phyloP scores from a whole-genome alignment of 1,140 invertebrate genomes.

The Camponotus vicinus region DNA sequence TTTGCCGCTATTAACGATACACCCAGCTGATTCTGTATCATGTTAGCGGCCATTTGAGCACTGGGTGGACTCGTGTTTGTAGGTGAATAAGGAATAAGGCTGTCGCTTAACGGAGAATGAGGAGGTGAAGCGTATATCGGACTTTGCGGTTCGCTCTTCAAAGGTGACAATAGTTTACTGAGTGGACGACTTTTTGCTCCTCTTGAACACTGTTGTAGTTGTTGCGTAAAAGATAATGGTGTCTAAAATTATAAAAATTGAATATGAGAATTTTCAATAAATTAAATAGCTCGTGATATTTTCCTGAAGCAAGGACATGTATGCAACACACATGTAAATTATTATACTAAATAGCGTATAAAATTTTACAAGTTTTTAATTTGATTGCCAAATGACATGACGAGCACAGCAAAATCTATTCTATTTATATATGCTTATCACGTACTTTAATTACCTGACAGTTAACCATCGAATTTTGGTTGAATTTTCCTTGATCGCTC shows the following conservation, averaged over 20 bases:
- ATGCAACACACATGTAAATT: not conserved
- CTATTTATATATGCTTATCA: not conserved
- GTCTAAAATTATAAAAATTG: constrained; percentile 79
- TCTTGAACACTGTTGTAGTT: constrained; percentile 90
- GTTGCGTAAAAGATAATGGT: constrained; percentile 91
- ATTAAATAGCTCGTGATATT: not conserved
- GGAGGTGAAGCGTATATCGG: constrained; percentile 95
- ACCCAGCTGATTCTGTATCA: constrained; percentile 84
- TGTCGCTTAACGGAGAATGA: constrained; percentile 93
- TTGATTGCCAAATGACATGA: no score
- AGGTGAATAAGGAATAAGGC: constrained; percentile 85
- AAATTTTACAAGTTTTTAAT: no score
- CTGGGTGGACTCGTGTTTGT: constrained; percentile 84
- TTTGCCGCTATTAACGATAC: constrained; percentile 82
- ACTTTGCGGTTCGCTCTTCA: constrained; percentile 92
- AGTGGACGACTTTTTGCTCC: constrained; percentile 88
- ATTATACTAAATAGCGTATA: no score
- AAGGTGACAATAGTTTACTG: constrained; percentile 89
- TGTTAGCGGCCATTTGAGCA: constrained; percentile 83
- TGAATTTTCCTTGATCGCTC: constrained; percentile 87
- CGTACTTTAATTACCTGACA: constrained; percentile 82
- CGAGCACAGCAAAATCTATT: not conserved
- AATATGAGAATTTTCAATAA: not conserved
- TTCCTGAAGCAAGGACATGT: not conserved
- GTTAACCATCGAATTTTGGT: constrained; percentile 84